A percentile compares a stretch with the other conserved stretches of the same genome.
phyloP scores from a whole-genome alignment of 2,888 invertebrate species.

The Drosophila austrosaltans region DNA sequence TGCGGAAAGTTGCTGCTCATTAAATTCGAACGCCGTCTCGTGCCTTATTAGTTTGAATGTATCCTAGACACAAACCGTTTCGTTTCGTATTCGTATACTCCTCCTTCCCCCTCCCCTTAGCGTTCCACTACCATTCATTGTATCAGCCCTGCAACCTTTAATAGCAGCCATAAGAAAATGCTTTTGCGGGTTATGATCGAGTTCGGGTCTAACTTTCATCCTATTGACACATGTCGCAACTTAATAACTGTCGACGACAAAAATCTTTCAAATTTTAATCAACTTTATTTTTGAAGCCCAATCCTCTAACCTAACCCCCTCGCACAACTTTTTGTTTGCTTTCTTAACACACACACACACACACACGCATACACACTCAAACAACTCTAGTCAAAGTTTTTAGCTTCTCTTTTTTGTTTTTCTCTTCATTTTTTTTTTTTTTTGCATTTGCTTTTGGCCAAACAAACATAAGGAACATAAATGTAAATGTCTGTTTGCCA shows the following conservation, averaged over 20 bases:
- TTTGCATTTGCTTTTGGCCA: slow-evolving; percentile 54
- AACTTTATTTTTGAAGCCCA: slow-evolving; percentile 70
- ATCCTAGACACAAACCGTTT: slow-evolving; percentile 36
- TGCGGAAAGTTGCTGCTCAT: slow-evolving; percentile 76
- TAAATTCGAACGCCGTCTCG: slow-evolving; percentile 68
- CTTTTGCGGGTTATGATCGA: slow-evolving; percentile 4
- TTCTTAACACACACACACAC: slow-evolving; percentile 17
- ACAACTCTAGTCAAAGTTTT: neutral
- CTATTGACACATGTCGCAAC: slow-evolving; percentile 70
- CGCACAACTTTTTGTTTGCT: slow-evolving; percentile 72
- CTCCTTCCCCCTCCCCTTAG: neutral
- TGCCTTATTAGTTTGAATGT: slow-evolving; percentile 70
- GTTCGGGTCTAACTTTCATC: slow-evolving; percentile 47
- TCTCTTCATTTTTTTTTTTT: slow-evolving; percentile 36
- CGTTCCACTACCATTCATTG: slow-evolving; percentile 4
- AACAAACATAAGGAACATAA: slow-evolving; percentile 68
- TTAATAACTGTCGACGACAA: slow-evolving; percentile 70
- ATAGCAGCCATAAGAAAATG: neutral
- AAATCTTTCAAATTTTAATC: slow-evolving; percentile 78
- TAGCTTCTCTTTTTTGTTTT: slow-evolving; percentile 21
- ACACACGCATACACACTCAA: slow-evolving; percentile 1
- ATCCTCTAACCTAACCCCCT: neutral
- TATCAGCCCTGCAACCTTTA: neutral
- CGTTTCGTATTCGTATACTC: too few species aligned
- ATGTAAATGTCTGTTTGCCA: slow-evolving; percentile 59